Evolutionary conservation across 2,888 invertebrate genomes (phyloP).

Genomic region (Pachliopta kotzebuea): DNA sequence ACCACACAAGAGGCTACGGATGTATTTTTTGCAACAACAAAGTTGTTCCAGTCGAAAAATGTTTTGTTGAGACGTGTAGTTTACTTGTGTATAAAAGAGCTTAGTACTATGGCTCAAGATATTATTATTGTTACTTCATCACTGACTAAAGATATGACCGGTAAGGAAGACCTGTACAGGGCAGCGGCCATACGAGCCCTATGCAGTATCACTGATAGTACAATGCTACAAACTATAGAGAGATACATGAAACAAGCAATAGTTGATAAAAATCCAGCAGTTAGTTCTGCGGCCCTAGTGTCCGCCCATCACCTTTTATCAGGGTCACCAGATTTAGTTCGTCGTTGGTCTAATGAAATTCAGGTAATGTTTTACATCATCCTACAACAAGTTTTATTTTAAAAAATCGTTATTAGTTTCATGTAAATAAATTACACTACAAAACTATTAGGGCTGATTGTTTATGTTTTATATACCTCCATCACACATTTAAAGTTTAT

Average conservation of each 20-base stretch:
- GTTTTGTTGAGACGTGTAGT: constrained; percentile 96
- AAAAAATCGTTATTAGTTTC: background rate
- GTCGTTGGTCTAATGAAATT: constrained; percentile 99
- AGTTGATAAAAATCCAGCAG: constrained; percentile 97
- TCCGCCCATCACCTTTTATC: constrained; percentile 91
- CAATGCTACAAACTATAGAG: constrained; percentile 97
- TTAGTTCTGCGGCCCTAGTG: constrained; percentile 97
- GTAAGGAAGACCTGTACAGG: constrained; percentile 92
- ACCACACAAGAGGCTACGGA: constrained; percentile 98
- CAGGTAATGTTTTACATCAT: constrained; percentile 83
- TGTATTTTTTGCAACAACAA: constrained; percentile 99
- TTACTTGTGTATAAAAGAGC: constrained; percentile 96
- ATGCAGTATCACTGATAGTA: constrained; percentile 97
- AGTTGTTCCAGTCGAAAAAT: constrained; percentile 98
- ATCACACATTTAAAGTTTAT: too few species aligned
- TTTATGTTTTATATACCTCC: too few species aligned
- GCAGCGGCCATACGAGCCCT: constrained; percentile 98
- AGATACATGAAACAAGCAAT: constrained; percentile 99
- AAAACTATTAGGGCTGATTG: too few species aligned
- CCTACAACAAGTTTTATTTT: background rate
- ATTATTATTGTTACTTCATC: constrained; percentile 99
- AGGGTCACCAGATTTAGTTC: constrained; percentile 94
- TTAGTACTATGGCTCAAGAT: constrained; percentile 97
- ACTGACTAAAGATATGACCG: constrained; percentile 99
- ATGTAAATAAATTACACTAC: too few species aligned